Conservation (phyloP, 2,797 vertebrate species). For the Chlorospingus semifuscus region DNA sequence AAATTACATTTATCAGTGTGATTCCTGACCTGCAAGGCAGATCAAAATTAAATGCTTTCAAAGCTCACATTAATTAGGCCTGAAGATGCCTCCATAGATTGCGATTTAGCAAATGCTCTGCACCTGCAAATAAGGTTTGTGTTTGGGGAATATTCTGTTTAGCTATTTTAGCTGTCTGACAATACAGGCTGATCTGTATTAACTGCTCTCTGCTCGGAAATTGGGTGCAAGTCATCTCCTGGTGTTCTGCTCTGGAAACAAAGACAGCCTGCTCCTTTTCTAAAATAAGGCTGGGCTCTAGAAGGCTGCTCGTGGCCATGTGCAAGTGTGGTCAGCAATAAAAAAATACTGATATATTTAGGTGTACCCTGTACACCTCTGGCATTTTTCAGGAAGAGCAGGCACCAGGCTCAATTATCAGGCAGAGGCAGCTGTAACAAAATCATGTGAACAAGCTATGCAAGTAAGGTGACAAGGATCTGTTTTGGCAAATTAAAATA, state of each 20-base stretch:
- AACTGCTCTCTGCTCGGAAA: not conserved
- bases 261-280: not conserved
- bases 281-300: not conserved
- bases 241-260: not conserved
- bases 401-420: not conserved
- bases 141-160: not conserved
- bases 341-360: not conserved
- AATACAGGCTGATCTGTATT: not conserved
- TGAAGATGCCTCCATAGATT: not conserved
- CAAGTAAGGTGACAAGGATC: not conserved
- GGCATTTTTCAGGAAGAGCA: not conserved
- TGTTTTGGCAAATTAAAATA: not conserved
- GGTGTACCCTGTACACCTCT: not conserved
- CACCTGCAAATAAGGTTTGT: not conserved
- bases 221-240: not conserved
- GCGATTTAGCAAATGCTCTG: not conserved
- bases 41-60: slow-evolving; percentile 2
- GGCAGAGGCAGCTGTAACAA: not conserved
- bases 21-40: not conserved
- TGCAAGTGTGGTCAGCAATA: not conserved
- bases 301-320: not conserved
- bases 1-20: not conserved
- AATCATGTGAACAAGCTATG: accelerated
- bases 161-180: not conserved
- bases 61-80: not conserved